phyloP scores from a whole-genome alignment of 1,140 invertebrate genomes.

The Holotrichia oblita region DNA sequence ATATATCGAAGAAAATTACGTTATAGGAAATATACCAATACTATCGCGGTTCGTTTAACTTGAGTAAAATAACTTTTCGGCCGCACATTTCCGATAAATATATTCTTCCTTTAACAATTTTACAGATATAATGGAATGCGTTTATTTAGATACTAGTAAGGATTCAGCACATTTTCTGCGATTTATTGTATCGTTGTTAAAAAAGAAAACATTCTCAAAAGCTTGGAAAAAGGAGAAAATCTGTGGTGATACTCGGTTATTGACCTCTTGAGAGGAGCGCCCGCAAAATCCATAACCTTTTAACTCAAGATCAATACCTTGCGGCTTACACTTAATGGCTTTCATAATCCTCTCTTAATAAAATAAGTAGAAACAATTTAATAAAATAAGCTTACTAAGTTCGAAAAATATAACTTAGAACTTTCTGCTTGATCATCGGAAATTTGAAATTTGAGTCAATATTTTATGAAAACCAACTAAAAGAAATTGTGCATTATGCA shows the following conservation, averaged over 20 bases:
- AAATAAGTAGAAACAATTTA: no score
- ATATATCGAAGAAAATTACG: no score
- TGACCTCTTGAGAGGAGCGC: not conserved
- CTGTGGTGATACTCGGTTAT: not conserved
- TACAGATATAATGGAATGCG: not conserved
- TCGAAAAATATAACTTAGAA: no score
- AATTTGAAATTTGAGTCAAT: no score
- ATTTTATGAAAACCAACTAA: no score
- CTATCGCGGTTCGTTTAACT: no score
- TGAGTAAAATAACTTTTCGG: not conserved
- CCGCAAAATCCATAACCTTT: not conserved
- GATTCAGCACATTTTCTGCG: not conserved
- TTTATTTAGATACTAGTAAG: not conserved
- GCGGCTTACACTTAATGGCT: not conserved
- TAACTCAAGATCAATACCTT: not conserved
- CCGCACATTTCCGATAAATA: not conserved
- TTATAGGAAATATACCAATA: no score
- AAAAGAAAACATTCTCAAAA: conserved; percentile 2
- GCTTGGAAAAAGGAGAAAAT: not conserved
- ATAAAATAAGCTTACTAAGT: no score
- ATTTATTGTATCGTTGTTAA: not conserved
- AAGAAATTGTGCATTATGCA: no score
- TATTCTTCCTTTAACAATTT: not conserved
- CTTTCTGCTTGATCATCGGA: no score
- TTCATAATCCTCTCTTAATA: no score